These are phyloP conservation scores for Peromyscus polionotus DNA, from an alignment of 2,113 vertebrate genomes.

Conservation along the genomic window DNA sequence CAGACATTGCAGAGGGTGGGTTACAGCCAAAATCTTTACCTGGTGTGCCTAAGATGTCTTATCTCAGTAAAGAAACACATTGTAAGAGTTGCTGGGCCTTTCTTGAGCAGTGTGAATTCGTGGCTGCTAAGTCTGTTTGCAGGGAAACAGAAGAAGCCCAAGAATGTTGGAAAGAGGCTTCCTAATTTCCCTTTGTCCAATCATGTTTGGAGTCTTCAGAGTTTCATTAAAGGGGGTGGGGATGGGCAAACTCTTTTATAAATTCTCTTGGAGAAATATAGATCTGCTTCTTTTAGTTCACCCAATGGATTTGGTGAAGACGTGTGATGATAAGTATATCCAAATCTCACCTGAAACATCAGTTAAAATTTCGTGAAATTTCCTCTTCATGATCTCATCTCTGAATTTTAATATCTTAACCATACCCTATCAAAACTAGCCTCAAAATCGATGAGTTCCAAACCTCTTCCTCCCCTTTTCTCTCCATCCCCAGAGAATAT, in stretches of 20 bases:
- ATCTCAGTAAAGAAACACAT: not conserved
- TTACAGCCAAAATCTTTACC: not conserved
- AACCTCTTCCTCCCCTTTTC: not conserved
- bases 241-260: no score
- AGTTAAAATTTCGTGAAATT: not conserved
- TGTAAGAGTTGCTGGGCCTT: not conserved
- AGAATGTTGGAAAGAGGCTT: not conserved
- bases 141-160: not conserved
- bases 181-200: not conserved
- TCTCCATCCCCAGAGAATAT: not conserved
- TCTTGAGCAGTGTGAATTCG: not conserved
- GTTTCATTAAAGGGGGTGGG: not conserved
- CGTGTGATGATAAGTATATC: not conserved
- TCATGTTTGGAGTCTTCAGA: not conserved
- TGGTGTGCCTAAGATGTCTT: not conserved
- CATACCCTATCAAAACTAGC: not conserved
- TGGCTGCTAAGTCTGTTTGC: not conserved
- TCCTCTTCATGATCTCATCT: not conserved
- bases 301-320: not conserved
- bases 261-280: not conserved
- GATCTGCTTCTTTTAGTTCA: not conserved
- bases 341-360: not conserved
- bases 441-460: not conserved
- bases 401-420: slow-evolving; percentile 11
- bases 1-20: not conserved